A percentile compares a stretch with the other conserved stretches of the same genome.
These are phyloP conservation scores for Vandiemenella viatica DNA, from an alignment of 2,888 invertebrate species.

Conservation along the genomic window DNA sequence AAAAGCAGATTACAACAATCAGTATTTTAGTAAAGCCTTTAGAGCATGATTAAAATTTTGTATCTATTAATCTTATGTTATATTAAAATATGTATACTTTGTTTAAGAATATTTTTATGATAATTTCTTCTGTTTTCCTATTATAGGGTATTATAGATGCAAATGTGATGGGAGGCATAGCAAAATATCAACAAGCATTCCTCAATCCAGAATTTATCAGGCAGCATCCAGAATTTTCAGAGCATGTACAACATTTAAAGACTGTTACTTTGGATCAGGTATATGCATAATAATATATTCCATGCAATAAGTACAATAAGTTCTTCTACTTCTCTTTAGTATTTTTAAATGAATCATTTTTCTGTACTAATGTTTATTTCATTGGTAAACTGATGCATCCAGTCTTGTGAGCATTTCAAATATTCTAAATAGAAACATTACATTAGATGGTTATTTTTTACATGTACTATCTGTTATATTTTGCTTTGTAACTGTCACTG, in stretches of 20 bases:
- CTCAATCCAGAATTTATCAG: conserved; percentile 63
- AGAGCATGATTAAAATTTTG: no score
- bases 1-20: no score
- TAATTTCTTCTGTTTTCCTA: not conserved
- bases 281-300: no score
- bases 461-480: no score
- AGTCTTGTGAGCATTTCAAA: no score
- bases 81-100: no score
- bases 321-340: not conserved
- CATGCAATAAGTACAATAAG: not conserved
- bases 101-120: not conserved
- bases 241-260: conserved; percentile 45
- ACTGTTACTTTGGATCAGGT: conserved; percentile 60
- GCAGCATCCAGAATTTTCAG: conserved; percentile 40
- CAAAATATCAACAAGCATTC: conserved; percentile 91
- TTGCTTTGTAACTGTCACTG: no score
- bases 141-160: conserved; percentile 78
- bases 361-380: not conserved
- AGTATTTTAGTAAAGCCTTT: no score
- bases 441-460: no score
- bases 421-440: no score
- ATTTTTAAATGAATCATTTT: not conserved
- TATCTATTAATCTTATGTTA: no score
- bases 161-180: conserved; percentile 87
- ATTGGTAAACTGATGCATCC: no score